Evolutionary conservation across 1,140 invertebrate genomes (phyloP).

Genomic region (Aphidius gifuensis): DNA sequence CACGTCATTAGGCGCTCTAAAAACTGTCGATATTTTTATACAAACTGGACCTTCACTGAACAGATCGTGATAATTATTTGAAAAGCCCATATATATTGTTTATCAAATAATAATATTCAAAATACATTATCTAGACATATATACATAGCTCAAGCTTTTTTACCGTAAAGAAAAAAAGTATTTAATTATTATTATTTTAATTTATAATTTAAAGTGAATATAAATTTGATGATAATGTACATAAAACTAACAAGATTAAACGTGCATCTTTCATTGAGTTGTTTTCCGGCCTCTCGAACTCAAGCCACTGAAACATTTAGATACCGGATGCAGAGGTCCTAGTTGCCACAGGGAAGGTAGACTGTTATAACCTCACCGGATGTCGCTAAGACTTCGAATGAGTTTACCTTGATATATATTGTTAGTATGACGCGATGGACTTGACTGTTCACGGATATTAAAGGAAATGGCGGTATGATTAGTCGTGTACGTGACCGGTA

Average conservation of each 20-base stretch:
- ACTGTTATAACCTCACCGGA: conserved; percentile 47
- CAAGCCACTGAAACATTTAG: conserved; percentile 46
- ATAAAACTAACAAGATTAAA: no score
- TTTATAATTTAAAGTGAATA: no score
- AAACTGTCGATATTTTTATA: conserved; percentile 46
- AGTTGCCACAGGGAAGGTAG: conserved; percentile 14
- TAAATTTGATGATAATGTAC: no score
- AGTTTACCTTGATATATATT: conserved; percentile 27
- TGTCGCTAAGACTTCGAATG: conserved; percentile 47
- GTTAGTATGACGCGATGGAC: conserved; percentile 19
- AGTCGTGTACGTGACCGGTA: conserved; percentile 53
- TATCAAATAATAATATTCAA: no score
- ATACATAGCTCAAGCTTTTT: no score
- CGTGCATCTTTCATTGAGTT: conserved; percentile 4
- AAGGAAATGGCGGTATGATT: conserved; percentile 59
- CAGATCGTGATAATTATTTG: conserved; percentile 46
- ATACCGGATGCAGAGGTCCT: conserved; percentile 39
- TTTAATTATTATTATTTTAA: no score
- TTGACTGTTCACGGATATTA: conserved; percentile 52
- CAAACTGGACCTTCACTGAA: conserved; percentile 34
- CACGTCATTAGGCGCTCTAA: conserved; percentile 46
- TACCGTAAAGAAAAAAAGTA: no score
- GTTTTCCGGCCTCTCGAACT: conserved; percentile 19
- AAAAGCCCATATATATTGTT: conserved; percentile 42
- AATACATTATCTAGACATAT: no score